Conservation (phyloP, 2,113 vertebrate species). For the Hylia prasina region DNA sequence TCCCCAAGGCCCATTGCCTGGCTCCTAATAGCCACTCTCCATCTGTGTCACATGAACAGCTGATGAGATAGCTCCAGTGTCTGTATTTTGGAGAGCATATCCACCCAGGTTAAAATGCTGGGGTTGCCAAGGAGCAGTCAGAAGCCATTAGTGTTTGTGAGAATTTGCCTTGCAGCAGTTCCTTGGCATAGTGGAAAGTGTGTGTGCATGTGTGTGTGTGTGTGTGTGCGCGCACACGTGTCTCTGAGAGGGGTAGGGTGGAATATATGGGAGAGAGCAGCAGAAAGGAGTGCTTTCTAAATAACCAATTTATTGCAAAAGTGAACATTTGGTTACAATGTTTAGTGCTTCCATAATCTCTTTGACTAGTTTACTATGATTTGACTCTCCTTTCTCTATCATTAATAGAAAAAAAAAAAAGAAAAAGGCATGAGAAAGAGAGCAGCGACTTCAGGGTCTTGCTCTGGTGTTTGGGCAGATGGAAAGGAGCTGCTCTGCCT, state of each 20-base stretch:
- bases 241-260: not conserved
- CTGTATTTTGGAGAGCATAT: conserved; percentile 90
- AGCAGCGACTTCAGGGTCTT: conserved; percentile 79
- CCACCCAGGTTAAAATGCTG: conserved; percentile 97
- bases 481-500: conserved; percentile 85
- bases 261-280: not conserved
- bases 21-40: conserved; percentile 98
- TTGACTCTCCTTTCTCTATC: conserved; percentile 23
- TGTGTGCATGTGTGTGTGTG: conserved; percentile 19
- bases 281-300: not conserved
- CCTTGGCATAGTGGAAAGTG: conserved; percentile 87
- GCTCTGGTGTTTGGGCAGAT: conserved; percentile 88
- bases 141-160: conserved; percentile 99
- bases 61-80: conserved; percentile 90
- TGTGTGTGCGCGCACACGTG: not conserved
- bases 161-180: conserved; percentile 99
- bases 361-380: conserved; percentile 62
- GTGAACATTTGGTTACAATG: not conserved
- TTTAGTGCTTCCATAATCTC: conserved; percentile 5
- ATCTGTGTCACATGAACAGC: conserved; percentile 87
- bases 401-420: conserved; percentile 47
- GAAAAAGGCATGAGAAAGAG: conserved; percentile 54
- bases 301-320: not conserved
- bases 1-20: conserved; percentile 95
- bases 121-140: conserved; percentile 99